Evolutionary conservation across 1,140 invertebrate species (phyloP).

Genomic region (Neodiprion fabricii): DNA sequence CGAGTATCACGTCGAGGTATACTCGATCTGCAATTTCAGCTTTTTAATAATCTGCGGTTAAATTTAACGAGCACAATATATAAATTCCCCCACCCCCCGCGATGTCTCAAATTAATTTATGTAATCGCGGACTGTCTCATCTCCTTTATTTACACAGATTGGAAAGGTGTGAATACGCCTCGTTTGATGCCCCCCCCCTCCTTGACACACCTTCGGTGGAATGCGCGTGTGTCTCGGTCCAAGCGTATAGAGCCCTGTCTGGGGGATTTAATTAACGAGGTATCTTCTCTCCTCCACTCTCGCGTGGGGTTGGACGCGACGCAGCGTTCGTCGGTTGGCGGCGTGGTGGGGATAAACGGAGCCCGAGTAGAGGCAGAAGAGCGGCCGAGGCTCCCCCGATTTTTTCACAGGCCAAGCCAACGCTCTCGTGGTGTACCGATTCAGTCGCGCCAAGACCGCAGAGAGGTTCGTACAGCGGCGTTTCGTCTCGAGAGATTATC

Average conservation of each 20-base stretch:
- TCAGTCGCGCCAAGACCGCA: neutral
- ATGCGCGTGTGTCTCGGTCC: conserved; percentile 3
- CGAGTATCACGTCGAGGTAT: no score
- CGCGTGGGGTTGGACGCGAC: neutral
- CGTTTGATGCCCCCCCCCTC: conserved; percentile 8
- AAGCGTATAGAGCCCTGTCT: neutral
- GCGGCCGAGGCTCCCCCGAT: conserved; percentile 23
- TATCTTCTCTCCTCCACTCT: neutral
- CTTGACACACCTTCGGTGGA: neutral
- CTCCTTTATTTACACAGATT: neutral
- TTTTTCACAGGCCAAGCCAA: neutral
- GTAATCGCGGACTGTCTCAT: neutral
- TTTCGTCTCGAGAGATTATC: neutral
- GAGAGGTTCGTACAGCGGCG: neutral
- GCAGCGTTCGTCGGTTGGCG: neutral
- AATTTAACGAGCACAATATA: no score
- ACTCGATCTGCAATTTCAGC: no score
- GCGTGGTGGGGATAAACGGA: conserved; percentile 38
- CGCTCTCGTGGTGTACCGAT: neutral
- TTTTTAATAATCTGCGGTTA: no score
- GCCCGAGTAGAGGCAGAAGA: no score
- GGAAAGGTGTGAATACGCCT: conserved; percentile 19
- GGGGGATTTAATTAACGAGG: conserved; percentile 2
- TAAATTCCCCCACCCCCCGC: no score
- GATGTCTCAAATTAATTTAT: neutral